Evolutionary conservation across 2,113 vertebrate genomes (phyloP).

Genomic region (Solea senegalensis): DNA sequence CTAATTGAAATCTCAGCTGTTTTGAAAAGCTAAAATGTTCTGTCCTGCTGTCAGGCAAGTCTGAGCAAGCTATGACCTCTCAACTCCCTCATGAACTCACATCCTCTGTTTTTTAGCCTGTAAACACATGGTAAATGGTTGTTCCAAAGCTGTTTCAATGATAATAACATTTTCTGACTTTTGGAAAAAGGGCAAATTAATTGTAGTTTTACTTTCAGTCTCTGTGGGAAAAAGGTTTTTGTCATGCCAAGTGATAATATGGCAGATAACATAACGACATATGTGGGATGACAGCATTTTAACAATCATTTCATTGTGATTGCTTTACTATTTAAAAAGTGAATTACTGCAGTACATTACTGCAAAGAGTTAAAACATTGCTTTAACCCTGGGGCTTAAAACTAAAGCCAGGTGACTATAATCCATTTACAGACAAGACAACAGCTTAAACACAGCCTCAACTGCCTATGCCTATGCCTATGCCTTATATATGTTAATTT

Average conservation of each 20-base stretch:
- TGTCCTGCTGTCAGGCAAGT: conserved; percentile 1
- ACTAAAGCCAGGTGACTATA: conserved; percentile 43
- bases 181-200: too few species aligned
- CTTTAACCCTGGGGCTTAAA: conserved; percentile 21
- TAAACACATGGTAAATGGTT: background rate
- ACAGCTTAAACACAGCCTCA: conserved; percentile 45
- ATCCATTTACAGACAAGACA: conserved; percentile 41
- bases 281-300: too few species aligned
- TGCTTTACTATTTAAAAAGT: conserved; percentile 12
- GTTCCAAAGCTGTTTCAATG: background rate
- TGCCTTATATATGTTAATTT: conserved; percentile 15
- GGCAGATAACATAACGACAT: too few species aligned
- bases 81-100: background rate
- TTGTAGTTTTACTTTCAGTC: too few species aligned
- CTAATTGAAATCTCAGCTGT: background rate
- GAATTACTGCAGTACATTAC: background rate
- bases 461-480: conserved; percentile 35
- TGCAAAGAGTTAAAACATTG: conserved; percentile 28
- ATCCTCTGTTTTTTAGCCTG: background rate
- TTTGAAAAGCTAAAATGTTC: background rate
- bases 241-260: too few species aligned
- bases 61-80: background rate
- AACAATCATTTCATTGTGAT: background rate
- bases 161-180: too few species aligned
- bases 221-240: too few species aligned